Base-by-base conservation (phyloP, 2,888 invertebrate genomes). In the Psococerastis gibbosa region DNA sequence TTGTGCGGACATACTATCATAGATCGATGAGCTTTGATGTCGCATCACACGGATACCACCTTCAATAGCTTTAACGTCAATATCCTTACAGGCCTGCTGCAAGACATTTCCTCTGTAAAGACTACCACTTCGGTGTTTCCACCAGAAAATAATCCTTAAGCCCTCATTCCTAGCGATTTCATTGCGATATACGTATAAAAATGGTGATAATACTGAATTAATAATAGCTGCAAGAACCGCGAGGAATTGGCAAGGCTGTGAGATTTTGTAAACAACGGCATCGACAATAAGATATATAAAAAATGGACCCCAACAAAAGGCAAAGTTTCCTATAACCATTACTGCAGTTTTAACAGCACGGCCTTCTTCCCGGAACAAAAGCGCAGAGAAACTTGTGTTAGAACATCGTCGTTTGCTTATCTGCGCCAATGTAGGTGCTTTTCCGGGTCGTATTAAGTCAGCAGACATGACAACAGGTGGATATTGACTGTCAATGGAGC, bases 161-260 rank as follows among this genome's bases (percentile, higher is more conserved):
- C 58, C 58, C 47, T 61, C 60, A 35, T 56, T 57, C 35, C 59
- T 55, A 2, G 60, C 60, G 17, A 57, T 57, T 45, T 60, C 58
- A 49, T 63, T 63, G 6, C 68, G 58, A 52, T 66, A 67, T 27
- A 67, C 67, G 53, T 68, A 68, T 31, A 67, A 63, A 47, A 66
- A 58, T 2, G 68, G 67, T 48, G 27, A 27, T 9, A 27, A 11
- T 9, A 27, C 11, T 9, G 27, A 6, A 27, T 11, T 27, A 11
- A 27, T 11, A 27, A 27, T 6, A 27, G 27, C 11, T 6, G 27
- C 27, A 27, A 27, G 27, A 11, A 27, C 27, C 6, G 27, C 11
- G 27, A 27, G 11, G 11, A 9, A 27, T 27, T 27, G 8, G 11
- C 27, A 27, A 6, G 27, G 27, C 11, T 27, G 27, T 27, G 27